These are phyloP conservation scores for Coregonus ussuriensis DNA, from an alignment of 2,797 vertebrate species.

Conservation along the genomic window DNA sequence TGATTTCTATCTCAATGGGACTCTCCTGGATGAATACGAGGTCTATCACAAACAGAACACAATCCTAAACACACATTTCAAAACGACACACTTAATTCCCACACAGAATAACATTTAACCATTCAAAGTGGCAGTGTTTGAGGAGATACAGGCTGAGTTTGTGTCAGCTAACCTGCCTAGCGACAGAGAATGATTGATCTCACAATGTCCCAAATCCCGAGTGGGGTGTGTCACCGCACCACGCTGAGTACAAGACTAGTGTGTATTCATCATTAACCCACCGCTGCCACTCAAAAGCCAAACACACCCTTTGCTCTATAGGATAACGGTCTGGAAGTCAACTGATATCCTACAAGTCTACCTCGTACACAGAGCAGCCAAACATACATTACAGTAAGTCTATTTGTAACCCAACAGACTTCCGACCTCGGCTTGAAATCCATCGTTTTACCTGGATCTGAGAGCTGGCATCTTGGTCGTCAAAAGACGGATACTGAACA, in stretches of 20 bases:
- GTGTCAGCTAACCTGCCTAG: not conserved
- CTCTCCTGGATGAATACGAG: too few relatives aligned
- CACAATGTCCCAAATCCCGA: not conserved
- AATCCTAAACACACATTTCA: too few relatives aligned
- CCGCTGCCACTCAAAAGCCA: not conserved
- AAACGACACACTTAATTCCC: not conserved
- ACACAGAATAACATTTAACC: not conserved
- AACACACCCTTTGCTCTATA: slow-evolving; percentile 42
- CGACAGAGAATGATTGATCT: not conserved
- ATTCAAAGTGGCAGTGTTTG: not conserved
- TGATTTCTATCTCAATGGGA: too few relatives aligned
- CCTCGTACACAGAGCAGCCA: not conserved
- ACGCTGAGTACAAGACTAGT: not conserved
- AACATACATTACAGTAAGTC: not conserved
- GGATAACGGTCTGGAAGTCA: slow-evolving; percentile 27
- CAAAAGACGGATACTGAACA: slow-evolving; percentile 48
- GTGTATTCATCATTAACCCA: slow-evolving; percentile 13
- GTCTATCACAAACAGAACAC: too few relatives aligned
- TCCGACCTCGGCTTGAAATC: not conserved
- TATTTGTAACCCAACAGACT: not conserved
- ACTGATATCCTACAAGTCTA: not conserved
- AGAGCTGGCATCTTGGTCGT: slow-evolving; percentile 43
- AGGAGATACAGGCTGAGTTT: not conserved
- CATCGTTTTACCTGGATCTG: slow-evolving; percentile 68
- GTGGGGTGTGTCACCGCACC: slow-evolving; percentile 11